Conservation (phyloP, 92 coral and sea anemone species). For the Parazoanthus darwini region DNA sequence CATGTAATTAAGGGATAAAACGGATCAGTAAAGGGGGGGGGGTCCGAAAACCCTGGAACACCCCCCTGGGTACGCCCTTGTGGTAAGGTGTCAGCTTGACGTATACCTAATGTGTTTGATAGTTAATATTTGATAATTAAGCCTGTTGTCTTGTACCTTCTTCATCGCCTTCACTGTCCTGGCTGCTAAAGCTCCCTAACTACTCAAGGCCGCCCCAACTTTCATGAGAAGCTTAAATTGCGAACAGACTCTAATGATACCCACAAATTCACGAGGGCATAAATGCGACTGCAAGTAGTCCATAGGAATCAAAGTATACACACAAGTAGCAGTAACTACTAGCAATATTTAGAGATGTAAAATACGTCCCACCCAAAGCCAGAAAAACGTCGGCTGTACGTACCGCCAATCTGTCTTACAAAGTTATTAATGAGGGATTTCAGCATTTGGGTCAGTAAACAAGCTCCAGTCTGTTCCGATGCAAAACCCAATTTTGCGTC, state of each 20-base stretch:
- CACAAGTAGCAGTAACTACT: neutral
- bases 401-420: constrained; percentile 2
- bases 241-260: neutral
- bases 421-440: constrained; percentile 77
- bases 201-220: neutral
- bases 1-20: no score
- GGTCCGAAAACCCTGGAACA: no score
- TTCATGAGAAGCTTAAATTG: neutral
- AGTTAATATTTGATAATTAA: no score
- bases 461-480: constrained; percentile 99
- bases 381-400: neutral
- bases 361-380: neutral
- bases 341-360: neutral
- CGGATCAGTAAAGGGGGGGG: no score
- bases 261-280: neutral
- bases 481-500: constrained; percentile 98
- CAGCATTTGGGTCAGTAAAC: constrained; percentile 97
- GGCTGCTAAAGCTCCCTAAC: no score
- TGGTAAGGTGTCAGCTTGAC: no score
- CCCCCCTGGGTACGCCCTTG: no score
- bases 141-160: no score
- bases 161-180: no score
- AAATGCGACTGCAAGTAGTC: no score
- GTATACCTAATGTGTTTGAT: no score
- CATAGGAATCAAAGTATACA: no score